phyloP scores from a whole-genome alignment of 2,113 vertebrate species.

The Morphnarchus princeps region DNA sequence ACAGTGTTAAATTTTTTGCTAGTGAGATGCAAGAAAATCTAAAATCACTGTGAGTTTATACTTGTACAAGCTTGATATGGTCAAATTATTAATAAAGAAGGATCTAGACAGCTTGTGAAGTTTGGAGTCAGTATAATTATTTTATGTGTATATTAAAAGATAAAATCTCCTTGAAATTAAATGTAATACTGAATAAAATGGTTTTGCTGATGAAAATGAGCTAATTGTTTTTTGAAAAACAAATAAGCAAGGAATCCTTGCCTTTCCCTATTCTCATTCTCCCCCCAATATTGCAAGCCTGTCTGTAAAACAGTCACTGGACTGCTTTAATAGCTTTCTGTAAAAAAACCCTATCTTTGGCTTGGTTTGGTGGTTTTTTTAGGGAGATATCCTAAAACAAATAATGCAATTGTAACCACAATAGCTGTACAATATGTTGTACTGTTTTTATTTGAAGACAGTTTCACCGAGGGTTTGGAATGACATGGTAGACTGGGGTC shows the following conservation, averaged over 20 bases:
- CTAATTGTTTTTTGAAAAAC: not conserved
- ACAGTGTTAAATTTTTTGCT: not conserved
- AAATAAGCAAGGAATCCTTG: not conserved
- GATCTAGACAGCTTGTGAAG: not conserved
- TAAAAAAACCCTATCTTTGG: not conserved
- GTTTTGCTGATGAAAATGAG: not conserved
- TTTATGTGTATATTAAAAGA: not conserved
- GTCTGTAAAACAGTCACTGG: not conserved
- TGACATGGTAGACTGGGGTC: not conserved
- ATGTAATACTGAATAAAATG: not conserved
- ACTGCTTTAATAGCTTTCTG: not conserved
- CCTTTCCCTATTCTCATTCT: not conserved
- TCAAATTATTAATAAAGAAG: not conserved
- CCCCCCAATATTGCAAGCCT: accelerated
- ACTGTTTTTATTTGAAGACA: not conserved
- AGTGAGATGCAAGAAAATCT: not conserved
- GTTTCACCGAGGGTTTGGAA: not conserved
- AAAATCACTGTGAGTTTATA: not conserved
- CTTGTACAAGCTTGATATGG: not conserved
- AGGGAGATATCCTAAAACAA: not conserved
- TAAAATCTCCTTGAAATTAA: not conserved
- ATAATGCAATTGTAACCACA: not conserved
- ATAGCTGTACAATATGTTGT: accelerated
- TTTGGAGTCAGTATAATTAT: not conserved
- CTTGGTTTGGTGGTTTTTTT: not conserved